Evolutionary conservation across 2,888 invertebrate species (phyloP).

Genomic region (Ephialtes manifestator): DNA sequence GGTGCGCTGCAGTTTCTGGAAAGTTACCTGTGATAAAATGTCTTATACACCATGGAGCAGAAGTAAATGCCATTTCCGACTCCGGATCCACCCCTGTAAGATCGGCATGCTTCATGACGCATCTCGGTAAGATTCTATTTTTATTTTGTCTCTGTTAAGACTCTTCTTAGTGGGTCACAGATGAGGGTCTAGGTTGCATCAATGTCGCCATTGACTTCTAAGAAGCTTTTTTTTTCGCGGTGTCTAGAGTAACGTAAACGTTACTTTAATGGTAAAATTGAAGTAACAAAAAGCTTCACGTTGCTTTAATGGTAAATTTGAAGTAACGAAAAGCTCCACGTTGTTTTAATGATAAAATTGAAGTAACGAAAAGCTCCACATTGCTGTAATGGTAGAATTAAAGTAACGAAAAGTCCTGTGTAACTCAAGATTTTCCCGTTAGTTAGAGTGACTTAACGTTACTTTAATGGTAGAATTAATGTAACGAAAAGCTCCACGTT

Average conservation of each 20-base stretch:
- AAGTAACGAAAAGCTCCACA: too few species aligned
- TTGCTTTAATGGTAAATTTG: too few species aligned
- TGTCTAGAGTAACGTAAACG: constrained; percentile 27
- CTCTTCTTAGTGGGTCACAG: constrained; percentile 43
- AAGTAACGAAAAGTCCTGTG: too few species aligned
- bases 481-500: too few species aligned
- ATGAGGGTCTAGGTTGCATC: constrained; percentile 57
- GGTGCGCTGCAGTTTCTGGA: constrained; percentile 97
- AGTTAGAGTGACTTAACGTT: too few species aligned
- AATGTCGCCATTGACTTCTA: not conserved
- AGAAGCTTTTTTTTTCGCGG: not conserved
- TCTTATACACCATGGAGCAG: constrained; percentile 92
- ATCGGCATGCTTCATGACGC: constrained; percentile 97
- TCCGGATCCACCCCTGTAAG: constrained; percentile 96
- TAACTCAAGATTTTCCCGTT: too few species aligned
- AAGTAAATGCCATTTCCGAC: constrained; percentile 95
- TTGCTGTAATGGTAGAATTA: too few species aligned
- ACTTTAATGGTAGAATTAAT: too few species aligned
- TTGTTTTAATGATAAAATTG: too few species aligned
- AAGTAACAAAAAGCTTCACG: too few species aligned
- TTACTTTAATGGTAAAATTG: too few species aligned
- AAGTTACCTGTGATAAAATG: constrained; percentile 92
- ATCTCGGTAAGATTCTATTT: constrained; percentile 88
- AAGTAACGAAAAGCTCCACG: too few species aligned
- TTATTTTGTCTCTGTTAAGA: constrained; percentile 12